Evolutionary conservation across 1,140 invertebrate species (phyloP).

Genomic region (Ptiloglossa arizonensis): DNA sequence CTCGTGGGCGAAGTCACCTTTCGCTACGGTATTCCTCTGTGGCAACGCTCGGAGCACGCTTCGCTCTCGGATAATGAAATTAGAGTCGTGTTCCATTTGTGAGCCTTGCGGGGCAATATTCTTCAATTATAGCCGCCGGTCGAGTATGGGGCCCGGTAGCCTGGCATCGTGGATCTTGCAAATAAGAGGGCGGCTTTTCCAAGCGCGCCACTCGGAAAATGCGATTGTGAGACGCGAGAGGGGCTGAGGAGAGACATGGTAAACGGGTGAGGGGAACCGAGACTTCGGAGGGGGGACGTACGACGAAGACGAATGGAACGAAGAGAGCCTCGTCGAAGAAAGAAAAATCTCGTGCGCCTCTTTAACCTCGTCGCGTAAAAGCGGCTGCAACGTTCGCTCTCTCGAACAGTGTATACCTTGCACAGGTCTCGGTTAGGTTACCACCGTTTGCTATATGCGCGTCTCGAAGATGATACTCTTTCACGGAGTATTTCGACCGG

Average conservation of each 20-base stretch:
- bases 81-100: constrained; percentile 69
- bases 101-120: constrained; percentile 67
- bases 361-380: constrained; percentile 50
- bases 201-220: constrained; percentile 59
- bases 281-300: no score
- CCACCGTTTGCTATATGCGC: no score
- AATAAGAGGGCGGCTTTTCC: constrained; percentile 61
- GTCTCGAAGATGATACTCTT: no score
- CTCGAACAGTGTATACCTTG: background rate
- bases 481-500: no score
- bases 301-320: constrained; percentile 10
- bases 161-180: constrained; percentile 55
- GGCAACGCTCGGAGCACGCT: constrained; percentile 52
- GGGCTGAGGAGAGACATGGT: background rate
- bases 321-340: constrained; percentile 35
- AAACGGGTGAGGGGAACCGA: no score
- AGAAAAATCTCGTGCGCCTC: constrained; percentile 40
- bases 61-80: constrained; percentile 67
- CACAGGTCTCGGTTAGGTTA: no score
- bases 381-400: background rate
- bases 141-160: constrained; percentile 34
- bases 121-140: constrained; percentile 67
- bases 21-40: constrained; percentile 60
- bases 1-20: constrained; percentile 56
- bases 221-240: constrained; percentile 49